A percentile compares a stretch with the other conserved stretches of the same genome.
Evolutionary conservation across 2,113 vertebrate genomes (phyloP).

Genomic region (Malurus alboscapulatus): DNA sequence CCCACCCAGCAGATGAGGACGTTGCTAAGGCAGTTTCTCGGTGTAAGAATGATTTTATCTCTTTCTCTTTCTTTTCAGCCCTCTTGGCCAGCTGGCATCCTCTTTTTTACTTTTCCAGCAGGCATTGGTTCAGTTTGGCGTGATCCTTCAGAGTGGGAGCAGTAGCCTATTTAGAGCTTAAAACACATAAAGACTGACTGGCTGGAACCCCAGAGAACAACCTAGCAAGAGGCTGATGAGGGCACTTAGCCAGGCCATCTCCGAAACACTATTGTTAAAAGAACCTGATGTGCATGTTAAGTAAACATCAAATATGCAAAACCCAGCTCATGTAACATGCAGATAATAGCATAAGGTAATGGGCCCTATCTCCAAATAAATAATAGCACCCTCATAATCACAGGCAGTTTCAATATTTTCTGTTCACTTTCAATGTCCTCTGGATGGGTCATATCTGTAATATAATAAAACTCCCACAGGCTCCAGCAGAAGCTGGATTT

Average conservation of each 20-base stretch:
- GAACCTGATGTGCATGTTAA: conserved; percentile 16
- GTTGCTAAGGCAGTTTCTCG: conserved; percentile 41
- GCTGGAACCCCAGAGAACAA: conserved; percentile 31
- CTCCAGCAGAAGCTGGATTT: conserved; percentile 7
- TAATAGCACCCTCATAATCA: neutral
- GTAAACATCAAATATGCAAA: conserved; percentile 38
- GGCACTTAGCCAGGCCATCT: conserved; percentile 39
- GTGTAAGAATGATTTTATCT: conserved; percentile 19
- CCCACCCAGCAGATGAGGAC: neutral
- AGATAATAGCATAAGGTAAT: conserved; percentile 9
- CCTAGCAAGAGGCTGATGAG: conserved; percentile 22
- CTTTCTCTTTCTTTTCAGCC: neutral
- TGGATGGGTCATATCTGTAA: neutral
- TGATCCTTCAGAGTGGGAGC: neutral
- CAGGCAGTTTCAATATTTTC: conserved; percentile 16
- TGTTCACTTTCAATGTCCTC: neutral
- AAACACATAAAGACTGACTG: conserved; percentile 34
- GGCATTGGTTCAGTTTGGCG: conserved; percentile 20
- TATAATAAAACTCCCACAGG: neutral
- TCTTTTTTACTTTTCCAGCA: neutral
- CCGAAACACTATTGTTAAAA: neutral
- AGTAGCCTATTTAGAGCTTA: conserved; percentile 49
- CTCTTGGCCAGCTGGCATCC: conserved; percentile 50
- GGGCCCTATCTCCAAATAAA: neutral
- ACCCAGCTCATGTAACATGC: neutral